phyloP scores from a whole-genome alignment of 2,113 vertebrate species.

The Eulacestoma nigropectus region DNA sequence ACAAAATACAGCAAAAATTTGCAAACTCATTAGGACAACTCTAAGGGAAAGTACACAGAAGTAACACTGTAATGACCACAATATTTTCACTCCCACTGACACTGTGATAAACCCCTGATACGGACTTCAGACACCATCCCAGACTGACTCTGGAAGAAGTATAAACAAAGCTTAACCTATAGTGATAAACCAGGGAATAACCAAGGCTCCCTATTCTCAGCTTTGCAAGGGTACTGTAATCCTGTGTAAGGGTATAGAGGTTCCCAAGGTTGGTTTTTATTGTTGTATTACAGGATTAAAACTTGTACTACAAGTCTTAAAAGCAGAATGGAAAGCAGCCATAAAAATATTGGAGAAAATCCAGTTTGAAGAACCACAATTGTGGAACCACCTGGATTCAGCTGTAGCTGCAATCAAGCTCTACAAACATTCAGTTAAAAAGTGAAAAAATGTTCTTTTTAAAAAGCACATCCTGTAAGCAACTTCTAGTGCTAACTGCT shows the following conservation, averaged over 20 bases:
- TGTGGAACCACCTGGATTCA: neutral
- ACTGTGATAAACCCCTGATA: neutral
- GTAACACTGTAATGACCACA: neutral
- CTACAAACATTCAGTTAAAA: neutral
- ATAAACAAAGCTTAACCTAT: neutral
- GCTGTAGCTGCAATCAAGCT: neutral
- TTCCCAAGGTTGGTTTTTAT: neutral
- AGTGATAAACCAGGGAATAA: neutral
- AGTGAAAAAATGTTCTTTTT: neutral
- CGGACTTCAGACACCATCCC: neutral
- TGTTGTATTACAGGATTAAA: constrained; percentile 6
- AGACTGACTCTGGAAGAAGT: neutral
- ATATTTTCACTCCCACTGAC: neutral
- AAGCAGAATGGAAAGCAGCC: neutral
- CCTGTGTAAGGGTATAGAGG: too few relatives aligned
- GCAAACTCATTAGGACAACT: neutral
- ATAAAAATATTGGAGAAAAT: neutral
- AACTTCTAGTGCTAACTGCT: neutral
- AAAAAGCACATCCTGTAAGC: neutral
- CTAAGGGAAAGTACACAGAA: neutral
- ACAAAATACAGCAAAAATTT: neutral
- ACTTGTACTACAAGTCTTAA: neutral
- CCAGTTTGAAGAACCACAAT: neutral
- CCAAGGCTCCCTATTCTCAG: neutral
- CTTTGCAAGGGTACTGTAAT: neutral